Base-by-base conservation (phyloP, 2,888 invertebrate species). In the Sepioteuthis lessoniana region DNA sequence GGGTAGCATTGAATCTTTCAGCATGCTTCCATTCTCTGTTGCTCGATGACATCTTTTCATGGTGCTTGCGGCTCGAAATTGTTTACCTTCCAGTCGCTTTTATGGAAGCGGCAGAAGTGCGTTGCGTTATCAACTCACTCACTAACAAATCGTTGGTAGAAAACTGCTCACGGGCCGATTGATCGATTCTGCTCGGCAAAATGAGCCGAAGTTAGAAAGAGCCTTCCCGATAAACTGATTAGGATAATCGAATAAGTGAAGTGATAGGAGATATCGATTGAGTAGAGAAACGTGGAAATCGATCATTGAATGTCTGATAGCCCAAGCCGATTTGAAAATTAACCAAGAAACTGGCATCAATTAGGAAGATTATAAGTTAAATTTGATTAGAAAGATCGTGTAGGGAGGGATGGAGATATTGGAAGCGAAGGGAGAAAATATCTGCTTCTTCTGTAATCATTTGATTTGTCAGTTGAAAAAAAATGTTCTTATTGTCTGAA, bases 261-360 rank as follows among this genome's bases (percentile, higher is more conserved):
- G n/a, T n/a, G 76, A 76, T 76, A 35, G 76, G 76, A n/a, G 35
- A 76, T 76, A 76, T 76, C 76, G 76, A 76, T 76, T 76, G 76
- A n/a, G 76, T 10, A 19, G 13, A 76, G 35, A 13, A 76, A 76
- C 16, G 76, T 35, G n/a, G 76, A 76, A 76, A 76, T 76, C 76
- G 76, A 76, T 76, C 76, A n/a, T 13, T n/a, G n/a, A 76, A 76
- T 76, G 76, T 76, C 76, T 76, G 76, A 76, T 76, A 76, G 76
- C 76, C n/a, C n/a, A 76, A n/a, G 76, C 76, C 76, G 76, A 76
- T 76, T 76, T 76, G n/a, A 76, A 76, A 76, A 76, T 76, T 76
- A 76, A 76, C 76, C 76, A n/a, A 76, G 76, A 76, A 76, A 76
- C 76, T 76, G 3, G 76, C n/a, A 76, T 76, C 76, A 76, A 76